Evolutionary conservation across 2,113 vertebrate genomes (phyloP), one percentile per base, ranked within the genome.

Genomic region (Halcyon malimbica): DNA sequence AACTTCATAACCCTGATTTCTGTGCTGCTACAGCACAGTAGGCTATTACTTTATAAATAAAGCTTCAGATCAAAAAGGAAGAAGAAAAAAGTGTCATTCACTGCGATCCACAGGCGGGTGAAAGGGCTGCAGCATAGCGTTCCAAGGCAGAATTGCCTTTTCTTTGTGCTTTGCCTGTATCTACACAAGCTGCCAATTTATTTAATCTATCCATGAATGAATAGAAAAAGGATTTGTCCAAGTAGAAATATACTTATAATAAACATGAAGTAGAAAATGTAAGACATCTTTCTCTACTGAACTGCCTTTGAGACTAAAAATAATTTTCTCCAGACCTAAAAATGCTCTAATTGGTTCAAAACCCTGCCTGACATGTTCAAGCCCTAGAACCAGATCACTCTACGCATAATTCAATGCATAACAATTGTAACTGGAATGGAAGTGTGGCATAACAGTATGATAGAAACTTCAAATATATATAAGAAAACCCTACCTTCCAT

Each of bases 21-120:
- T 89, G 37, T 73, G 86, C 89, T 89, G 68, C 63, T 80, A 44
- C 9, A 65, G 65, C 77, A 91, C 67, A 65, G 69, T 3, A 94
- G 92, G 83, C 48, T 56, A 68, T 92, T 86, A 86, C 44, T 81
- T 94, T 56, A 93, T 28, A 94, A 84, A 93, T 83, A 87, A 96
- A 93, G 63, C 28, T 84, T 75, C 76, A 78, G n/a, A 93, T 62
- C 37, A 90, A 78, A 93, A 81, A 73, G 64, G 56, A 78, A 67
- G 35, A 80, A 83, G 8, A 64, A 83, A 89, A 89, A 88, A 54
- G n/a, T 65, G 65, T 54, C 84, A 93, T 70, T 96, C 81, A 50
- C 65, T 79, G 56, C 6, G 9, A 91, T 93, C 84, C 89, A 73
- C 65, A 69, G 63, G 54, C 14, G 8, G 63, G 82, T 87, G 74